Evolutionary conservation across 2,888 invertebrate genomes (phyloP).

Genomic region (Synergus itoensis): DNA sequence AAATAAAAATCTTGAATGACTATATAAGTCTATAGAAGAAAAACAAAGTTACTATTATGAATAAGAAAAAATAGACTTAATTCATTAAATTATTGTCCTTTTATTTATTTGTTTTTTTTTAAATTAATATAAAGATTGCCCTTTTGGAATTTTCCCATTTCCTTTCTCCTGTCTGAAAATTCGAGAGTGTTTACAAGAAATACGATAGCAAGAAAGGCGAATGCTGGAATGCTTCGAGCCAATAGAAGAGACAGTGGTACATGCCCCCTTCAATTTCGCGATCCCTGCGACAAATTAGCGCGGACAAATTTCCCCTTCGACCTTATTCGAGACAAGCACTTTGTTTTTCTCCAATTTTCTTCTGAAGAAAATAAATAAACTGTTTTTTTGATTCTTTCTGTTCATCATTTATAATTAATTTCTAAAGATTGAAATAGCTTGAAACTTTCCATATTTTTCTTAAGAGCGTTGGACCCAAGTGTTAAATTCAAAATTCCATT

Average conservation of each 20-base stretch:
- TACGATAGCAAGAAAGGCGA: constrained; percentile 57
- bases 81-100: too few species aligned
- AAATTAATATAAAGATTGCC: background rate
- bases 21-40: too few species aligned
- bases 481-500: too few species aligned
- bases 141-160: background rate
- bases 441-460: too few species aligned
- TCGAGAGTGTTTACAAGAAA: constrained; percentile 1
- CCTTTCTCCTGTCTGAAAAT: background rate
- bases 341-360: constrained; percentile 41
- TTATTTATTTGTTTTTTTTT: too few species aligned
- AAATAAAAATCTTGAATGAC: too few species aligned
- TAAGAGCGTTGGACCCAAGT: too few species aligned
- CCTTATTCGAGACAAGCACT: constrained; percentile 47
- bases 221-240: constrained; percentile 64
- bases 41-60: too few species aligned
- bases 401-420: too few species aligned
- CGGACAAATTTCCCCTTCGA: constrained; percentile 69
- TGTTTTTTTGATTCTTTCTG: too few species aligned
- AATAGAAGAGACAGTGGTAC: constrained; percentile 65
- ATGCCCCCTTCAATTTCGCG: constrained; percentile 69
- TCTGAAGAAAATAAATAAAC: background rate
- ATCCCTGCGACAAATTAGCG: constrained; percentile 72
- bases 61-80: too few species aligned
- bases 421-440: too few species aligned